phyloP scores from a whole-genome alignment of 2,888 invertebrate genomes.

The Alviniconcha strummeri region DNA sequence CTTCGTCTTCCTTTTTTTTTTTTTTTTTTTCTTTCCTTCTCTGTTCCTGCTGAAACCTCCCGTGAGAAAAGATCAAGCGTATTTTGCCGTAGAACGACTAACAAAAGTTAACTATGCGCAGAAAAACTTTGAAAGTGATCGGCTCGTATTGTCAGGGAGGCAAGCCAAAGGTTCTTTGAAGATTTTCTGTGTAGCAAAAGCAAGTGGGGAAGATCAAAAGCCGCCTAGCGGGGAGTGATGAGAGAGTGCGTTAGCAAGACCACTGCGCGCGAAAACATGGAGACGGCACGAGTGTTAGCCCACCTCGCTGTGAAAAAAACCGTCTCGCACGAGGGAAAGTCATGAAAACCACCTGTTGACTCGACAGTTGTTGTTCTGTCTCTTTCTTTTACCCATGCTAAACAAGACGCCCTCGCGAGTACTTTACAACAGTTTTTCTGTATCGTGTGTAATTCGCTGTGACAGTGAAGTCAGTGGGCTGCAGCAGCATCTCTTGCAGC shows the following conservation, averaged over 20 bases:
- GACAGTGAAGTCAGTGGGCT: too few species aligned
- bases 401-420: too few species aligned
- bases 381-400: too few species aligned
- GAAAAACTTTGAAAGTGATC: conserved; percentile 28
- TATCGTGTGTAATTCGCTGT: too few species aligned
- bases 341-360: conserved; percentile 16
- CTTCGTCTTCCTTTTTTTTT: too few species aligned
- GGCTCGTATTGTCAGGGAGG: conserved; percentile 28
- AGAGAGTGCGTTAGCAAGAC: conserved; percentile 19
- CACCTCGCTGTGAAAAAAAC: conserved; percentile 7
- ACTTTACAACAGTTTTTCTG: too few species aligned
- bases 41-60: neutral
- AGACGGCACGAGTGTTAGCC: conserved; percentile 11
- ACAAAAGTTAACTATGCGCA: conserved; percentile 18
- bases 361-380: too few species aligned
- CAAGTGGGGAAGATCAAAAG: conserved; percentile 17
- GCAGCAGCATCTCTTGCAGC: too few species aligned
- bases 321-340: neutral
- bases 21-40: neutral
- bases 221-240: neutral
- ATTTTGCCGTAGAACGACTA: conserved; percentile 14
- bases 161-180: conserved; percentile 22
- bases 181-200: conserved; percentile 12
- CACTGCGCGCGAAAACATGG: neutral
- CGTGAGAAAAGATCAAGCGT: conserved; percentile 24